Base-by-base conservation (phyloP, 2,888 invertebrate genomes). In the Eupithecia pulchellata region DNA sequence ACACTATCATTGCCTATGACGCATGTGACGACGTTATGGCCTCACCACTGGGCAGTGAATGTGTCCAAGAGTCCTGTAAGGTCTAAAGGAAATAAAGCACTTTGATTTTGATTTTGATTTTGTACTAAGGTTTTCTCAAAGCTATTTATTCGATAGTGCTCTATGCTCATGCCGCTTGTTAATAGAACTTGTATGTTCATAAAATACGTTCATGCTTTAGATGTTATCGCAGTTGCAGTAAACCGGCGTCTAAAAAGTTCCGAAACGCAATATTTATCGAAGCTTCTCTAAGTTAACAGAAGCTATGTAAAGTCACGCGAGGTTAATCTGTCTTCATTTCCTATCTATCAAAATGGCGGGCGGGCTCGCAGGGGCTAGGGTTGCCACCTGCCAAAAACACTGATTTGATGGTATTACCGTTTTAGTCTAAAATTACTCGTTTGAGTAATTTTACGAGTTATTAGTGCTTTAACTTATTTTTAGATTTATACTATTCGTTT, bases 291-390 rank as follows among this genome's bases (percentile, higher is more conserved):
- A 78, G 76, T 75, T 77, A 79, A 78, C 69, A 73, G 80, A 78
- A 82, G 78, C 86, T 86, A 86, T 88, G 89, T 88, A 86, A 78
- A 89, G 92, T 91, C 92, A 93, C 92, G 92, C 92, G 85, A 92
- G 76, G 88, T 87, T 91, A 93, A 94, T 93, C 91, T 87, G 90
- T 94, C 94, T 93, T 94, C 92, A 93, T 94, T 94, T 92, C 92
- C 92, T 93, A 92, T 93, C 94, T 93, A 93, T 93, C 92, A 91
- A 88, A 90, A 89, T 83, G 79, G 82, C 84, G 83, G 86, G 81
- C 82, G 84, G 82, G 86, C 85, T 71, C 84, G 84, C 82, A 81
- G 81, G 17, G 34, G 85, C 58, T 65, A 79, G 79, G 78, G 80
- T 60, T 78, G 69, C 69, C 64, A 74, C 66, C 47, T 66, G 39